These are phyloP conservation scores for Forbesichthys papilliferus DNA, from an alignment of 2,113 vertebrate genomes.

Conservation along the genomic window DNA sequence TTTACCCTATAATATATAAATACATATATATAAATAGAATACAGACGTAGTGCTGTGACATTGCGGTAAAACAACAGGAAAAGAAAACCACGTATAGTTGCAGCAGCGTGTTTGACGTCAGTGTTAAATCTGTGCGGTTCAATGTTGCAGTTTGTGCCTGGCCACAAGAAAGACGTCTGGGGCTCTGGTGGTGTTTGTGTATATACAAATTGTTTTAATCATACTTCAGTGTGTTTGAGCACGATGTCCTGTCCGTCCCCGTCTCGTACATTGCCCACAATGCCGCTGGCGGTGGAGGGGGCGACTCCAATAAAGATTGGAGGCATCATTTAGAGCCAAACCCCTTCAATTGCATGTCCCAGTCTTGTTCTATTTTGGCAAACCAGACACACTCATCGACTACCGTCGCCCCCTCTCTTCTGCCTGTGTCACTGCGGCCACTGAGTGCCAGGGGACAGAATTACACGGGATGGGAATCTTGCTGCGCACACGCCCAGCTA, in stretches of 20 bases:
- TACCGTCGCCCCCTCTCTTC: not conserved
- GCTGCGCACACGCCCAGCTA: conserved; percentile 40
- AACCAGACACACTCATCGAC: conserved; percentile 31
- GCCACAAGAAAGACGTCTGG: conserved; percentile 45
- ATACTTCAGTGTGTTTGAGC: conserved; percentile 17
- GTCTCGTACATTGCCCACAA: conserved; percentile 3
- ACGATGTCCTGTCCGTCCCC: conserved; percentile 10
- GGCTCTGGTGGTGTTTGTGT: not conserved
- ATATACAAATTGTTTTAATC: conserved; percentile 1
- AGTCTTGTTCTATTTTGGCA: conserved; percentile 36
- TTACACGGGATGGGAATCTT: conserved; percentile 46
- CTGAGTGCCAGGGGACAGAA: conserved; percentile 31
- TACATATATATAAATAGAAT: no score
- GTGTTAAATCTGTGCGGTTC: conserved; percentile 26
- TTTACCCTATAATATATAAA: no score
- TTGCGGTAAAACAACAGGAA: not conserved
- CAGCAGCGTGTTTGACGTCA: conserved; percentile 27
- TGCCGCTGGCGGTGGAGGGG: conserved; percentile 4
- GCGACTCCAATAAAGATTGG: conserved; percentile 6
- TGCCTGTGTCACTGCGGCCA: conserved; percentile 6
- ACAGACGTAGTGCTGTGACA: not conserved
- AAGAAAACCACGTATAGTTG: not conserved
- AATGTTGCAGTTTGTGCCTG: conserved; percentile 16
- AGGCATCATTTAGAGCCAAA: conserved; percentile 28
- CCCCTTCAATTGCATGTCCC: conserved; percentile 43